These are phyloP conservation scores for Scolopax rusticola DNA, from an alignment of 2,797 vertebrate species.

Conservation along the genomic window DNA sequence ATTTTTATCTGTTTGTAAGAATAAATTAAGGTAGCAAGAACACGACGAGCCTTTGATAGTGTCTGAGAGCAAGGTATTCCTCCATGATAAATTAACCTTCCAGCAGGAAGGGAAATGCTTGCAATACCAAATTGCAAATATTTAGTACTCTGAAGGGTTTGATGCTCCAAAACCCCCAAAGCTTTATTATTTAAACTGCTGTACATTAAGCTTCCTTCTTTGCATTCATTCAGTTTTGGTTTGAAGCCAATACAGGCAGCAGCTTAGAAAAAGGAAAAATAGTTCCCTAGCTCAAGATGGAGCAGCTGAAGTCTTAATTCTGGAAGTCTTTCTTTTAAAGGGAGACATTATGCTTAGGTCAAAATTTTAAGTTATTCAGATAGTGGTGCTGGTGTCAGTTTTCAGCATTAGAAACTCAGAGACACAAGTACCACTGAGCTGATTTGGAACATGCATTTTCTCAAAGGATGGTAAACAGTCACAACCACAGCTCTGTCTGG, in stretches of 20 bases:
- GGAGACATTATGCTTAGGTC: not conserved
- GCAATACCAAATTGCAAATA: not conserved
- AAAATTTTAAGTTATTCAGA: not conserved
- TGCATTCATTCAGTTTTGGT: not conserved
- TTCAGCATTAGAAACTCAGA: not conserved
- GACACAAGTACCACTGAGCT: not conserved
- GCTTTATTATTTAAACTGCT: not conserved
- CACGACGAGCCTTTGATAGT: not conserved
- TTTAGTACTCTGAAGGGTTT: not conserved
- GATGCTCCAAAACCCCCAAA: not conserved
- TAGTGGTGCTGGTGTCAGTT: not conserved
- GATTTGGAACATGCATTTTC: not conserved
- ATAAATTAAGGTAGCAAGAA: not conserved
- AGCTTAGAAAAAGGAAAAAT: not conserved
- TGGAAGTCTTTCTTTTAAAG: not conserved
- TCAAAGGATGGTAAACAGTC: not conserved
- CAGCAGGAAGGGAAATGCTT: not conserved
- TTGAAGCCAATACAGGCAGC: not conserved
- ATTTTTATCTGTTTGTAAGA: not conserved
- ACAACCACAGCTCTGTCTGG: not conserved
- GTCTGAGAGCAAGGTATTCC: not conserved
- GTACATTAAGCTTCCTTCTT: not conserved
- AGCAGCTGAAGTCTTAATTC: not conserved
- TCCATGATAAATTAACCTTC: not conserved
- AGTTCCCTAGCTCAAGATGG: not conserved